Conservation (phyloP, 1,140 invertebrate genomes). For the Sarcophaga bullata region DNA sequence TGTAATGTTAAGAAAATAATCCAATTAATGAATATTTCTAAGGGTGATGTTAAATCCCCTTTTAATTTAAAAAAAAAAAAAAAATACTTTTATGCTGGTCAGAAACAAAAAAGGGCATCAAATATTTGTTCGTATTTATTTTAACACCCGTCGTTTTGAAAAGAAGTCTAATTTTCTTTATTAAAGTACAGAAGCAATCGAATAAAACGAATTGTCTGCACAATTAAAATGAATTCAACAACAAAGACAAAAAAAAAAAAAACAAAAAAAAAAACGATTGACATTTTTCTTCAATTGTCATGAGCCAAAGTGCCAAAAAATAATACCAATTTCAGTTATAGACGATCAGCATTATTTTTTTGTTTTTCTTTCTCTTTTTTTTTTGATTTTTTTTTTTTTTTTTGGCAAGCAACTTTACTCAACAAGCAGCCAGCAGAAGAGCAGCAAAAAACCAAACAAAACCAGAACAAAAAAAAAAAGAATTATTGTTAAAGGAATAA, state of each 20-base stretch:
- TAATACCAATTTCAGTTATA: constrained; percentile 13
- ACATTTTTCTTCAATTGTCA: constrained; percentile 24
- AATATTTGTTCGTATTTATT: no score
- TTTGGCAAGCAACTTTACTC: background rate
- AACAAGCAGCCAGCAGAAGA: background rate
- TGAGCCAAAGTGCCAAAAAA: constrained; percentile 26
- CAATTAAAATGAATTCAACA: background rate
- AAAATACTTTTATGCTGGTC: no score
- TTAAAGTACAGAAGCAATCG: background rate
- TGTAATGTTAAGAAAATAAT: no score
- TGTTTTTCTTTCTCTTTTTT: no score
- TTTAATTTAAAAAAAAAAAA: no score
- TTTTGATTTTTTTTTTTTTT: background rate
- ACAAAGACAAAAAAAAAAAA: background rate
- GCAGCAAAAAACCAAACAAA: background rate
- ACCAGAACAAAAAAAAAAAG: no score
- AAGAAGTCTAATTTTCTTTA: constrained; percentile 6
- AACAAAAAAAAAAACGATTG: background rate
- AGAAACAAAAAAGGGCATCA: no score
- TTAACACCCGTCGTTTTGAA: no score
- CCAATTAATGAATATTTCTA: no score
- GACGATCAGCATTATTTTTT: no score
- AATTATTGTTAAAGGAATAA: background rate
- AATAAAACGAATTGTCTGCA: background rate
- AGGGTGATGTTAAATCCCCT: no score